Evolutionary conservation across 2,888 invertebrate genomes (phyloP).

Genomic region (Metopia argyrocephala): DNA sequence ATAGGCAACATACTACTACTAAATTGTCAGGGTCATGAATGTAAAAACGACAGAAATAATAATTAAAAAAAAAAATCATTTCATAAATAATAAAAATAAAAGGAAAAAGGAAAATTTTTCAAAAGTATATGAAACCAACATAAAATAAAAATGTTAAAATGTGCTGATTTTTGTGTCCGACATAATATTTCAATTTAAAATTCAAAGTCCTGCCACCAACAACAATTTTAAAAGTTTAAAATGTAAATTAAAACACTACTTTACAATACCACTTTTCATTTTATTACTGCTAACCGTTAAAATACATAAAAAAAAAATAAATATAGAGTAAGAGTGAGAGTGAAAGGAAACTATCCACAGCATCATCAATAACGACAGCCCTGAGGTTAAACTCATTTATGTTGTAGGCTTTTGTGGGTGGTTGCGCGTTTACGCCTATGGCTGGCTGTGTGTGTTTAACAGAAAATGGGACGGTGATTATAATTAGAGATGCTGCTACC

Average conservation of each 20-base stretch:
- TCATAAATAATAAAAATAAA: neutral
- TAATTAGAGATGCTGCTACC: constrained; percentile 50
- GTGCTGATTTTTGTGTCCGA: neutral
- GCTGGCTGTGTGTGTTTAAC: constrained; percentile 7
- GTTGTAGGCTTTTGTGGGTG: constrained; percentile 16
- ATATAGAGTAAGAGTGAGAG: neutral
- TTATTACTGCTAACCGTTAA: neutral
- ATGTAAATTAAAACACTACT: no score
- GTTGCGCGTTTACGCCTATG: neutral
- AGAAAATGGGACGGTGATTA: constrained; percentile 37
- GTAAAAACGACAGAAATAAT: constrained; percentile 20
- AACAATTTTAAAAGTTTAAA: no score
- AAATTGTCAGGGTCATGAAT: constrained; percentile 23
- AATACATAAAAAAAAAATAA: constrained; percentile 3
- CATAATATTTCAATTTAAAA: constrained; percentile 6
- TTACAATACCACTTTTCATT: no score
- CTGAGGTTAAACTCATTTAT: constrained; percentile 49
- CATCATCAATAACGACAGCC: constrained; percentile 5
- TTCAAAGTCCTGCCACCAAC: constrained; percentile 3
- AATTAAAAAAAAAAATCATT: neutral
- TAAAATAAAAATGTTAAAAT: neutral
- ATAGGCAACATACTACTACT: no score
- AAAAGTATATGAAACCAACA: neutral
- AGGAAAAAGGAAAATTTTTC: neutral
- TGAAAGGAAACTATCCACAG: neutral